phyloP scores from a whole-genome alignment of 2,797 vertebrate species.

The Alfaro cultratus region DNA sequence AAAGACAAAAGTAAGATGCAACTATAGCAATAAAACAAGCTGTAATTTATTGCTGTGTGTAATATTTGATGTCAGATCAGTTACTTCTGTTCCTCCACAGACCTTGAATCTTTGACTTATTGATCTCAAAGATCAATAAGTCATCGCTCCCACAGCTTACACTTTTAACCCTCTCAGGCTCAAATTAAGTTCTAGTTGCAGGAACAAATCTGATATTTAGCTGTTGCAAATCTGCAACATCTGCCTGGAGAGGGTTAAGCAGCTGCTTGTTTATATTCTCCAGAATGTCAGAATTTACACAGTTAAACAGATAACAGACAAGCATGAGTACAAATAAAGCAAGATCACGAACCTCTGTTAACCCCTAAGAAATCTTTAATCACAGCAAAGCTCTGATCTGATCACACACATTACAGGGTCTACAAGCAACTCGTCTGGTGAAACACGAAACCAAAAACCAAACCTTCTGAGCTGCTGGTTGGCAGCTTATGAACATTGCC shows the following conservation, averaged over 20 bases:
- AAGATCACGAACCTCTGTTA: not conserved
- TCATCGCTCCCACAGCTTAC: too few relatives aligned
- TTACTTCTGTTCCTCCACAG: not conserved
- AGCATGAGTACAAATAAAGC: too few relatives aligned
- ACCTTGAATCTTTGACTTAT: not conserved
- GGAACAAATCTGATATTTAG: too few relatives aligned
- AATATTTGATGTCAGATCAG: not conserved
- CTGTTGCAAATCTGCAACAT: too few relatives aligned
- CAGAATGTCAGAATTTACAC: too few relatives aligned
- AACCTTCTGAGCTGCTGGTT: not conserved
- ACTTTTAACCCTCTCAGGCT: too few relatives aligned
- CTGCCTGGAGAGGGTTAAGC: too few relatives aligned
- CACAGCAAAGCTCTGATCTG: not conserved
- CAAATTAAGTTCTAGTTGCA: too few relatives aligned
- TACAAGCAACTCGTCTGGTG: not conserved
- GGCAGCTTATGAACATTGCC: not conserved
- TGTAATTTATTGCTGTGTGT: not conserved
- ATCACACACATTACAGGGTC: not conserved
- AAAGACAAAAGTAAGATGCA: not conserved
- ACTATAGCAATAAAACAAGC: not conserved
- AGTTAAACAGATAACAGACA: too few relatives aligned
- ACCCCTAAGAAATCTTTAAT: not conserved
- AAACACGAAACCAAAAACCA: not conserved
- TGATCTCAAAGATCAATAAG: too few relatives aligned
- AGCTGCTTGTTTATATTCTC: too few relatives aligned